These are phyloP conservation scores for Wasmannia auropunctata DNA, from an alignment of 1,140 invertebrate species.

Conservation along the genomic window DNA sequence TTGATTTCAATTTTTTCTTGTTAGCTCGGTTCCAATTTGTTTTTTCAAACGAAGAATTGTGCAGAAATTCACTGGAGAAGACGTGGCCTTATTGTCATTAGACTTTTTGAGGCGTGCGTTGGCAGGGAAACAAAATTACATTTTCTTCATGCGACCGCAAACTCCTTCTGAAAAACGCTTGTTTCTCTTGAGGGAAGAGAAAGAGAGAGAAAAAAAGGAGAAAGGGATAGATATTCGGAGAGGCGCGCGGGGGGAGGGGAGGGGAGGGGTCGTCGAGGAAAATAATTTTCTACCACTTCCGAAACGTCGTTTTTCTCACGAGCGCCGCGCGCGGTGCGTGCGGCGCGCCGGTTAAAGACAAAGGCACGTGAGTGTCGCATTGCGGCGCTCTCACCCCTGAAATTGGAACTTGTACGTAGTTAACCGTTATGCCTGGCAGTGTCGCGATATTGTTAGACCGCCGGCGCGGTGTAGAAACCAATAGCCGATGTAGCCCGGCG, in stretches of 20 bases:
- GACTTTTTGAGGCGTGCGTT: background rate
- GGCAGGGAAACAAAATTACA: conserved; percentile 21
- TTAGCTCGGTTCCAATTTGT: background rate
- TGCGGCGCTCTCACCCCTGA: conserved; percentile 65
- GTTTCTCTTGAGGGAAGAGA: too few species aligned
- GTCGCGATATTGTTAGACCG: conserved; percentile 46
- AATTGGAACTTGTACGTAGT: conserved; percentile 62
- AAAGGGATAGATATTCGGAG: conserved; percentile 14
- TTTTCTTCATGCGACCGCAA: conserved; percentile 4
- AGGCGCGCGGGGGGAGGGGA: too few species aligned
- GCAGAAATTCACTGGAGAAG: background rate
- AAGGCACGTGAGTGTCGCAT: conserved; percentile 65
- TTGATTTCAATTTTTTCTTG: background rate
- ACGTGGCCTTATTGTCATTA: conserved; percentile 12
- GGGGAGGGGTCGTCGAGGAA: too few species aligned
- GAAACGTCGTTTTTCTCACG: background rate
- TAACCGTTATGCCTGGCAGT: conserved; percentile 13
- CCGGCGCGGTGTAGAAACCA: conserved; percentile 35
- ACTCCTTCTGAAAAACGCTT: background rate
- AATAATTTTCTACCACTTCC: conserved; percentile 17
- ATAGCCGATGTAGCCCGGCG: conserved; percentile 30
- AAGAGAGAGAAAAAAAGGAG: background rate
- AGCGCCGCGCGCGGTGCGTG: conserved; percentile 6
- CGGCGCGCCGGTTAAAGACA: conserved; percentile 28
- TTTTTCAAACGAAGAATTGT: conserved; percentile 7